Evolutionary conservation across 2,113 vertebrate species (phyloP), one percentile per base, ranked within the genome.

Genomic region (Platichthys stellatus): DNA sequence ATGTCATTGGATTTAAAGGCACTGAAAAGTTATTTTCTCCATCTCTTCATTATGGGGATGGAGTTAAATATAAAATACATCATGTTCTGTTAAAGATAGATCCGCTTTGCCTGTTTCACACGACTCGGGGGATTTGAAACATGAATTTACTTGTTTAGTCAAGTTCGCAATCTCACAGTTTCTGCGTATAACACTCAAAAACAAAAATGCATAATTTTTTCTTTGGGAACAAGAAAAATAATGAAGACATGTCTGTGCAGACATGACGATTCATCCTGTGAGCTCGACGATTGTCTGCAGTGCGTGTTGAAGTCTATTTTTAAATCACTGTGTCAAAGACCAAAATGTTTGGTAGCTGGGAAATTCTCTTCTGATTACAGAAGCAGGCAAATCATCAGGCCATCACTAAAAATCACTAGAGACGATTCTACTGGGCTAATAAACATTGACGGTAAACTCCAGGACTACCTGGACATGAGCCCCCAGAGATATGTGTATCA

Each of bases 401-500:
- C 4, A 20, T 21, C 51, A n/a, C n/a, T 21, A 57, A 11, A 11
- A 47, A 60, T 60, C 12, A 24, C 23, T 20, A 14, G 5, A 0
- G 51, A 18, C 9, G 0, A 51, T 49, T 40, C 18, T 54, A 24
- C 15, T 47, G 20, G 10, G 28, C 18, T 12, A 31, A 26, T 28
- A 12, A 72, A 56, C 23, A 45, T 60, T 2, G n/a, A 57, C 7
- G 28, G 2, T 59, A 10, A 67, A 35, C 54, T 51, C 17, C 20
- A 60, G 47, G 61, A 35, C 74, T 63, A 54, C 24, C 47, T 49
- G 58, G 49, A 9, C 47, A 51, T 67, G 38, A 63, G 47, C 14
- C 23, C 70, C 31, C 24, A 12, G 18, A 59, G 49, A 56, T 23
- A 17, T 43, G 31, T 58, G 24, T 26, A 2, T 6, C 10, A 6